These are phyloP conservation scores for Virgularia gustaviana DNA, from an alignment of 92 coral and sea anemone genomes.

Conservation along the genomic window DNA sequence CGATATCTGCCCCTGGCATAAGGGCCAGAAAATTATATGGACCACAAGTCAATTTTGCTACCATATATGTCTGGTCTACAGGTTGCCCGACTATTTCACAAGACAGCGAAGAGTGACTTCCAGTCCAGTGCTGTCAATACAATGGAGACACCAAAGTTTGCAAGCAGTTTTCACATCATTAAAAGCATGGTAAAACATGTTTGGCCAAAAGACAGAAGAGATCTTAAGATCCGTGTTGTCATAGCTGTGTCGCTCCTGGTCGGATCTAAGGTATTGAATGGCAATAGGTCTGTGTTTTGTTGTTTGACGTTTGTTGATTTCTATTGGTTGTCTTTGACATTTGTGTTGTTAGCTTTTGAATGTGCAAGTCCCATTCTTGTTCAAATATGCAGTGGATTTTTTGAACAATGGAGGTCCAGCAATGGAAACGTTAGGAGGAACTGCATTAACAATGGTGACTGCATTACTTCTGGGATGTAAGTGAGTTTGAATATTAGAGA, in stretches of 20 bases:
- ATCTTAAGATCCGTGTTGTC: slow-evolving; percentile 80
- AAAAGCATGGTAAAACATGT: slow-evolving; percentile 90
- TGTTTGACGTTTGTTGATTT: too few species aligned
- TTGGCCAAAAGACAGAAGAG: slow-evolving; percentile 97
- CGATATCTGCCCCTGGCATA: neutral
- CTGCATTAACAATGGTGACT: slow-evolving; percentile 67
- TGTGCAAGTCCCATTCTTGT: slow-evolving; percentile 93
- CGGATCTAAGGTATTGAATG: slow-evolving; percentile 74
- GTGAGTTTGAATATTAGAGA: slow-evolving; percentile 12
- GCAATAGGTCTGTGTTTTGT: neutral
- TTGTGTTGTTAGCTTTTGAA: slow-evolving; percentile 65
- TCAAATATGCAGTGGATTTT: slow-evolving; percentile 83
- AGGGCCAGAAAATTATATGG: neutral
- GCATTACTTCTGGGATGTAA: slow-evolving; percentile 87
- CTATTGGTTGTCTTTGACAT: neutral
- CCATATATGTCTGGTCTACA: neutral
- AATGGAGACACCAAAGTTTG: neutral
- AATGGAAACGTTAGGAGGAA: slow-evolving; percentile 67
- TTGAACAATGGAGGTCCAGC: slow-evolving; percentile 70
- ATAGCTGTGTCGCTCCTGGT: slow-evolving; percentile 73
- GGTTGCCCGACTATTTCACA: neutral
- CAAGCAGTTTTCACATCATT: slow-evolving; percentile 48
- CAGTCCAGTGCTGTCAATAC: slow-evolving; percentile 2
- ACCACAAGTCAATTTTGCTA: neutral
- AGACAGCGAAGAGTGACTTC: neutral